Evolutionary conservation across 2,113 vertebrate species (phyloP).

Genomic region (Trogon surrucura): DNA sequence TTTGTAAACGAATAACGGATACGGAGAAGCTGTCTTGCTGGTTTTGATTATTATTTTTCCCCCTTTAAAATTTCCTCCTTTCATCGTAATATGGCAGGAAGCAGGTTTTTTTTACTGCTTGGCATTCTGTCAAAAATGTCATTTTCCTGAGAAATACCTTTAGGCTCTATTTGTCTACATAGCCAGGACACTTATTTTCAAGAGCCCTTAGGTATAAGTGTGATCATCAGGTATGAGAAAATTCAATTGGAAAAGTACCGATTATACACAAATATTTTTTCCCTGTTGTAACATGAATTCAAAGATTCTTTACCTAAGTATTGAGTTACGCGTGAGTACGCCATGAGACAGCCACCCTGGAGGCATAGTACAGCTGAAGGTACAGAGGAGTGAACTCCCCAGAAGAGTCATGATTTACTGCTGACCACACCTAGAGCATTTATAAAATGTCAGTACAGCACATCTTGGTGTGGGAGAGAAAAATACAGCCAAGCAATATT

Average conservation of each 20-base stretch:
- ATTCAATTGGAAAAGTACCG: conserved; percentile 29
- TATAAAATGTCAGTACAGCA: conserved; percentile 49
- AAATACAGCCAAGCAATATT: not conserved
- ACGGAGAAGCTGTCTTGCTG: accelerated
- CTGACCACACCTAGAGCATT: conserved; percentile 33
- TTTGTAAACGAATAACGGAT: not conserved
- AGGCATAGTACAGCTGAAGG: conserved; percentile 1
- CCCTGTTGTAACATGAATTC: conserved; percentile 55
- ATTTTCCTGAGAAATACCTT: not conserved
- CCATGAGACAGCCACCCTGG: not conserved
- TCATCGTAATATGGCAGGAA: not conserved
- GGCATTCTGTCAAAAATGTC: not conserved
- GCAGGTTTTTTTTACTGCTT: not conserved
- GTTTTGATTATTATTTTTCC: not conserved
- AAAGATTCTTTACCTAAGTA: not conserved
- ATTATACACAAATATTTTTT: conserved; percentile 32
- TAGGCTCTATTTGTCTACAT: not conserved
- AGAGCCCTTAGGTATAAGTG: not conserved
- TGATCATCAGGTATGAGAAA: conserved; percentile 42
- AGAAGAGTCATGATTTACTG: conserved; percentile 35
- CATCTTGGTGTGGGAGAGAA: conserved; percentile 50
- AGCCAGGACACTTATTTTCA: not conserved
- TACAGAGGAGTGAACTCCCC: conserved; percentile 23
- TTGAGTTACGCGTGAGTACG: not conserved
- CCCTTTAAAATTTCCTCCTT: not conserved